Evolutionary conservation across 1,140 invertebrate species (phyloP), one percentile per base, ranked within the genome.

Genomic region (Alviniconcha marisindica): DNA sequence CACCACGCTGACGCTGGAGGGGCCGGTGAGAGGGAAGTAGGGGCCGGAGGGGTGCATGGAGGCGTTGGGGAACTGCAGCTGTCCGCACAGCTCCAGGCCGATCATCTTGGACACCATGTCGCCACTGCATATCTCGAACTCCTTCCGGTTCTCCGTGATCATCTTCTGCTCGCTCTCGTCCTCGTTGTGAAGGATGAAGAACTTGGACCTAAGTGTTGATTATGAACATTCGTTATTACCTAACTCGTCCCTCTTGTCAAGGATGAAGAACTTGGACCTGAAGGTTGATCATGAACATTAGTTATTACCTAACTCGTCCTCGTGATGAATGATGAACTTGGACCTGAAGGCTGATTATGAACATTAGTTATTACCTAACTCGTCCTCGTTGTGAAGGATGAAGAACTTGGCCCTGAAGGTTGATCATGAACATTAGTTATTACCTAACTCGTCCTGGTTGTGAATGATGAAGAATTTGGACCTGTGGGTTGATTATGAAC

Each of bases 11-110:
- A 97, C 95, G 66, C 95, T 94, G 0, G 96, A 94, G 0, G 97
- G 97, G 1, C 97, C 97, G 82, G 95, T 97, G 76, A 98, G 93
- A n/a, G 97, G 88, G 87, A 97, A 96, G 85, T 96, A 95, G 7
- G 96, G 95, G 2, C 95, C 89, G 44, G 90, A 83, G 48, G 10
- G 74, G 31, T 87, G 84, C n/a, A 87, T 74, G 4, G 95, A 95
- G 73, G 95, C 94, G 88, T 96, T 96, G 0, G 96, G 95, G 87
- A 96, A 95, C 89, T 95, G 93, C 89, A 96, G 96, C 81, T 96
- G 95, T 3, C 95, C 94, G 90, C 97, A 99, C 38, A 98, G 89
- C 94, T 97, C 96, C 5, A 98, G 93, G 7, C 97, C 97, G 31
- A 97, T 94, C 0, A 96, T 94, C 81, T 86, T 86, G 0, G 86